Percentiles rank a stretch among this genome's conserved stretches.
Conservation (phyloP, 1,140 invertebrate species). For the Papilio xuthus region DNA sequence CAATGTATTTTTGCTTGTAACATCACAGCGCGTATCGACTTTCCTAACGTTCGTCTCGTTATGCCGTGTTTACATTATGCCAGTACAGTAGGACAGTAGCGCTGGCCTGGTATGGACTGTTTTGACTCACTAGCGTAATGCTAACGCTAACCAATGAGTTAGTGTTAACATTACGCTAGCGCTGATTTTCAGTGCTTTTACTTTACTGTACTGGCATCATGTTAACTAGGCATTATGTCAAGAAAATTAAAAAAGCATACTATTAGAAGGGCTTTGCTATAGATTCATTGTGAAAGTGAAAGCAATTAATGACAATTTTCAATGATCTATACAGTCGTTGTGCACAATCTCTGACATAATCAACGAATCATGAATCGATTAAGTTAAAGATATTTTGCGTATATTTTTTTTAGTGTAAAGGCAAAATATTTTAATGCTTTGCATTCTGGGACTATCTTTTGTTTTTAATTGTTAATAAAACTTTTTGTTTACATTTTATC, state of each 20-base stretch:
- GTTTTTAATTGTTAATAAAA: background rate
- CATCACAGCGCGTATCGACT: constrained; percentile 42
- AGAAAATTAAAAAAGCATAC: constrained; percentile 46
- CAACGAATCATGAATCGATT: background rate
- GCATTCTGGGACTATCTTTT: background rate
- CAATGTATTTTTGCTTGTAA: background rate
- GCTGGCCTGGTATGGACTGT: too few relatives aligned
- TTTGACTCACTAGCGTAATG: too few relatives aligned
- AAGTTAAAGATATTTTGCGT: background rate
- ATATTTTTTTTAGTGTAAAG: background rate
- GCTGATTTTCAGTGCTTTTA: too few relatives aligned
- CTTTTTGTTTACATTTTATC: background rate
- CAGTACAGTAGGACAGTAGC: too few relatives aligned
- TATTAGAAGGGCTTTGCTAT: constrained; percentile 50
- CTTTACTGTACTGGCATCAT: too few relatives aligned
- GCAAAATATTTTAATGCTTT: background rate
- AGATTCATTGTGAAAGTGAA: constrained; percentile 50
- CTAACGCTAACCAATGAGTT: too few relatives aligned
- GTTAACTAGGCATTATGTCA: constrained; percentile 46
- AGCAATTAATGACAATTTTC: constrained; percentile 39
- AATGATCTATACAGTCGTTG: background rate
- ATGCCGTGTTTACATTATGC: too few relatives aligned
- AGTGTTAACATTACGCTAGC: too few relatives aligned
- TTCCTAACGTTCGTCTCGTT: constrained; percentile 41
- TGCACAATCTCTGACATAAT: constrained; percentile 3